These are phyloP conservation scores for Hypotaenidia philippensis DNA, from an alignment of 2,797 vertebrate genomes.

Conservation along the genomic window DNA sequence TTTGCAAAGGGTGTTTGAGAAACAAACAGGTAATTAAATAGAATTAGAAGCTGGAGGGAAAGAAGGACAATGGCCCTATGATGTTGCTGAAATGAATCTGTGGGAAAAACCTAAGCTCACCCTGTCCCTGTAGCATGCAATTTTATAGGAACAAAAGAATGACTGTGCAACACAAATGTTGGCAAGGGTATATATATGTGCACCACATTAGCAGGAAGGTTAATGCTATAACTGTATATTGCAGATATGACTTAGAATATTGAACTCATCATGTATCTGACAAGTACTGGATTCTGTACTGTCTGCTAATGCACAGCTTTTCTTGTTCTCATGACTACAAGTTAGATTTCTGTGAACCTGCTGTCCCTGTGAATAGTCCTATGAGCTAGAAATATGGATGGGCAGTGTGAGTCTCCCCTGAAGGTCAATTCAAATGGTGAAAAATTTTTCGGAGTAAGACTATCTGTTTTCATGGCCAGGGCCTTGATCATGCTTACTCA, in stretches of 20 bases:
- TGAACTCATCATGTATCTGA: background rate
- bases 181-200: background rate
- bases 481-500: background rate
- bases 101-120: background rate
- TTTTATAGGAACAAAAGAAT: background rate
- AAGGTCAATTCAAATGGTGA: background rate
- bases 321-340: background rate
- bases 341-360: background rate
- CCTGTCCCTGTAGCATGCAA: accelerated
- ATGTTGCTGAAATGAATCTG: background rate
- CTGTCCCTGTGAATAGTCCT: background rate
- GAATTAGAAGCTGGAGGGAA: background rate
- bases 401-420: background rate
- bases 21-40: background rate
- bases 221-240: background rate
- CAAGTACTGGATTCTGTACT: background rate
- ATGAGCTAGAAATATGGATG: background rate
- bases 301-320: background rate
- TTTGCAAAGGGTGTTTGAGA: background rate
- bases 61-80: background rate
- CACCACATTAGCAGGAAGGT: background rate
- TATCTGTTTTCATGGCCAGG: background rate
- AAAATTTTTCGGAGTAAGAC: background rate
- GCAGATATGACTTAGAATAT: background rate
- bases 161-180: background rate